Evolutionary conservation across 2,888 invertebrate genomes (phyloP), one percentile per base, ranked within the genome.

Genomic region (Agriopis marginaria): DNA sequence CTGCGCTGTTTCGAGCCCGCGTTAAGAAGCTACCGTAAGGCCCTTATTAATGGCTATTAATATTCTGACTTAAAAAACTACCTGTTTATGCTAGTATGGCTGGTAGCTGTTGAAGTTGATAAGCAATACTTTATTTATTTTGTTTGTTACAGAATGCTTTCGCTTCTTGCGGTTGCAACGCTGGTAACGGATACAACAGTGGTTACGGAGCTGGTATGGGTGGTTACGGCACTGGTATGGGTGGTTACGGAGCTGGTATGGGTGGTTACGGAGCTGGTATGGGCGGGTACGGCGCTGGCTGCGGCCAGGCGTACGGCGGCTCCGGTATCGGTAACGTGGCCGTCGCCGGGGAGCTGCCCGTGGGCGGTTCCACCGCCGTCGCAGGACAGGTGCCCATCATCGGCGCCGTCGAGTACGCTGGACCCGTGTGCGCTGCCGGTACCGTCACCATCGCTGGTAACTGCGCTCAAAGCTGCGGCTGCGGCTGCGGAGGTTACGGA

Each of bases 361-460:
- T 71, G 42, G 67, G 61, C 10, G 71, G 66, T 0, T 39, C 66
- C 55, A 68, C 69, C 14, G 63, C 61, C 47, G 69, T 72, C 51
- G 61, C 69, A 12, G 72, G 72, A 32, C 72, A 69, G 60, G 72
- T 74, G 17, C 76, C 77, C 67, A 74, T 77, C 70, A 76, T 79
- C 58, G 79, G 79, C 12, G 71, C 73, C 49, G 77, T 79, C 7
- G 68, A 73, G 40, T 79, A 76, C 75, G 73, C 63, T 7, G 79
- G 79, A 10, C 69, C 68, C 54, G 77, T 76, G 7, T 50, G 55
- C 68, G 79, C 77, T 39, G 68, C 68, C 47, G 77, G 78, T 23
- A n/a, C 50, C 56, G 78, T 78, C 63, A 68, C 68, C 58, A 77
- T 79, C 58, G 50, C 61, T 23, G 77, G 78, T 0, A 66, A 67